Evolutionary conservation across 2,888 invertebrate species (phyloP).

Genomic region (Drosophila paranaensis): DNA sequence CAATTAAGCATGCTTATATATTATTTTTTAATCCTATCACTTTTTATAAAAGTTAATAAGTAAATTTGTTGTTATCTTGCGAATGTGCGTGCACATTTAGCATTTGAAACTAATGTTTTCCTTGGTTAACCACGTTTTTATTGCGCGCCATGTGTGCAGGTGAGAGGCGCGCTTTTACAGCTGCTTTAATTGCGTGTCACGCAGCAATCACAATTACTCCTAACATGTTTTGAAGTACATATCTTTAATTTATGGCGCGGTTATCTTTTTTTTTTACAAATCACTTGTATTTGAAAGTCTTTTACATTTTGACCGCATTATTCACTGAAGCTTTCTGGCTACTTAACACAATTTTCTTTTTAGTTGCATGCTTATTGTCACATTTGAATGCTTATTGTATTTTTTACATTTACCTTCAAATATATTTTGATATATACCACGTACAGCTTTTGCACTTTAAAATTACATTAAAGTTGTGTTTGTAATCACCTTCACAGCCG

Average conservation of each 20-base stretch:
- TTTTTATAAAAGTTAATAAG: not conserved
- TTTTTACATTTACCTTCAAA: too few relatives aligned
- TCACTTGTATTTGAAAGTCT: not conserved
- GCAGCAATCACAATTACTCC: slow-evolving; percentile 6
- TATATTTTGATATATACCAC: not conserved
- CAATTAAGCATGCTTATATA: slow-evolving; percentile 7
- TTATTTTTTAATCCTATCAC: not conserved
- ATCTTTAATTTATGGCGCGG: not conserved
- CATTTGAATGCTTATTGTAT: too few relatives aligned
- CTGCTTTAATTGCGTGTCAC: slow-evolving; percentile 46
- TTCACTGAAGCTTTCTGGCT: not conserved
- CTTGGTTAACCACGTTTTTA: slow-evolving; percentile 13
- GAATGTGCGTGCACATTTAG: too few relatives aligned
- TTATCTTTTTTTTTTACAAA: too few relatives aligned
- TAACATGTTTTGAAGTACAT: not conserved
- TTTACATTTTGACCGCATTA: not conserved
- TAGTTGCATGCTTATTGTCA: not conserved
- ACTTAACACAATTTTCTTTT: too few relatives aligned
- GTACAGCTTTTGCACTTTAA: not conserved
- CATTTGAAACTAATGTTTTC: not conserved
- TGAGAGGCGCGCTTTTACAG: slow-evolving; percentile 36
- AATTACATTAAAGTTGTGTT: not conserved
- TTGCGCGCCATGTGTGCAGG: slow-evolving; percentile 26
- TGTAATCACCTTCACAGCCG: not conserved
- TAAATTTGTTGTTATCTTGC: not conserved